Evolutionary conservation across 2,113 vertebrate genomes (phyloP).

Genomic region (Gavia stellata): DNA sequence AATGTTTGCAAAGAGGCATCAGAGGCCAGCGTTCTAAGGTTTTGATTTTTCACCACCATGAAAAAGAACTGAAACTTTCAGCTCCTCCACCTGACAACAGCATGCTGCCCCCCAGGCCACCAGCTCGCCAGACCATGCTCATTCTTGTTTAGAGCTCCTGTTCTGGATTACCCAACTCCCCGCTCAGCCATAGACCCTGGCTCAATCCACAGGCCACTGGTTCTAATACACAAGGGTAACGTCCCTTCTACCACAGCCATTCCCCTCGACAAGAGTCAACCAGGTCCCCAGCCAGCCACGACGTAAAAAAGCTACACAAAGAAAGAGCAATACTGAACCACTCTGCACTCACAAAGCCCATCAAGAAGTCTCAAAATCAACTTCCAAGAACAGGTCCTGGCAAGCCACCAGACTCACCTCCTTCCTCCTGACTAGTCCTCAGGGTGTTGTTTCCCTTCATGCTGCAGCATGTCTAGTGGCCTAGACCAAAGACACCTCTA

Average conservation of each 20-base stretch:
- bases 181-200: neutral
- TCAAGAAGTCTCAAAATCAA: neutral
- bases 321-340: neutral
- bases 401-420: neutral
- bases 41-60: neutral
- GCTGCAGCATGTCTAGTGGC: neutral
- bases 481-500: neutral
- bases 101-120: neutral
- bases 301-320: neutral
- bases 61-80: neutral
- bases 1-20: neutral
- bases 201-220: neutral
- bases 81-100: neutral
- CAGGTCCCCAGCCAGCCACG: neutral
- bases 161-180: neutral
- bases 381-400: neutral
- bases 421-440: neutral
- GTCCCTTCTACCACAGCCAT: no score
- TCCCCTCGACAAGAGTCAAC: neutral
- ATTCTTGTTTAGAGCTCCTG: neutral
- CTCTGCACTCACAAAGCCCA: neutral
- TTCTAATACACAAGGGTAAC: neutral
- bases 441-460: neutral
- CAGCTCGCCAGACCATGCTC: rapidly evolving
- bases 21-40: neutral